Evolutionary conservation across 2,888 invertebrate species (phyloP).

Genomic region (Acrocera orbiculus): DNA sequence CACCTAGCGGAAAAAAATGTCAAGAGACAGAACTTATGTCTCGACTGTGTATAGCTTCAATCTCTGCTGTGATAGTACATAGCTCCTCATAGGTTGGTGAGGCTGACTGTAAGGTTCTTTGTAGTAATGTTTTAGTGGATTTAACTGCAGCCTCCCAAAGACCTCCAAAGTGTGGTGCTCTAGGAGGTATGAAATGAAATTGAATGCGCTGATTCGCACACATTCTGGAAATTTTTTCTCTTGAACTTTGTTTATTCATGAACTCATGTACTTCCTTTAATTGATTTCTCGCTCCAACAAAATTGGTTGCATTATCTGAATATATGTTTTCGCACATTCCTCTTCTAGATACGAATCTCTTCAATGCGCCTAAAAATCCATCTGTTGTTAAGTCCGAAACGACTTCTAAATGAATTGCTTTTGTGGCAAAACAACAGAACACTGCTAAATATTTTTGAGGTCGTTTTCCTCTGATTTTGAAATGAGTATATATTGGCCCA

Average conservation of each 20-base stretch:
- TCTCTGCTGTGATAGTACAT: too few species aligned
- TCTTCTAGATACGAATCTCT: slow-evolving; percentile 7
- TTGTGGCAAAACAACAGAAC: slow-evolving; percentile 10
- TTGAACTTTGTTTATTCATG: background rate
- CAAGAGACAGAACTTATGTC: too few species aligned
- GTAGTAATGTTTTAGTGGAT: too few species aligned
- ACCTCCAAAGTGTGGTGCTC: slow-evolving; percentile 1
- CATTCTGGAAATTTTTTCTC: background rate
- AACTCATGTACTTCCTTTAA: slow-evolving; percentile 2
- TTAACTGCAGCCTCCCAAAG: background rate
- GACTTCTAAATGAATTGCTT: slow-evolving; percentile 10
- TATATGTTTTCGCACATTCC: slow-evolving; percentile 6
- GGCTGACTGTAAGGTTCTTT: too few species aligned
- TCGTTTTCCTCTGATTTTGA: slow-evolving; percentile 3
- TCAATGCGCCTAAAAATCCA: slow-evolving; percentile 10
- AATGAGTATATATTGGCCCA: slow-evolving; percentile 7
- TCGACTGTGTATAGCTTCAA: too few species aligned
- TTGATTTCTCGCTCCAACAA: slow-evolving; percentile 5
- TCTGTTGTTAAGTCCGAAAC: slow-evolving; percentile 5
- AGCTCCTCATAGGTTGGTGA: too few species aligned
- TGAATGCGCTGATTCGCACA: background rate
- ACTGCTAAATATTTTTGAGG: slow-evolving; percentile 10
- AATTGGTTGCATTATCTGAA: slow-evolving; percentile 4
- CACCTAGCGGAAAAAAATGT: too few species aligned
- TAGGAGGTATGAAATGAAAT: background rate